These are phyloP conservation scores for Silurus lanzhouensis DNA, from an alignment of 2,797 vertebrate species.

Conservation along the genomic window DNA sequence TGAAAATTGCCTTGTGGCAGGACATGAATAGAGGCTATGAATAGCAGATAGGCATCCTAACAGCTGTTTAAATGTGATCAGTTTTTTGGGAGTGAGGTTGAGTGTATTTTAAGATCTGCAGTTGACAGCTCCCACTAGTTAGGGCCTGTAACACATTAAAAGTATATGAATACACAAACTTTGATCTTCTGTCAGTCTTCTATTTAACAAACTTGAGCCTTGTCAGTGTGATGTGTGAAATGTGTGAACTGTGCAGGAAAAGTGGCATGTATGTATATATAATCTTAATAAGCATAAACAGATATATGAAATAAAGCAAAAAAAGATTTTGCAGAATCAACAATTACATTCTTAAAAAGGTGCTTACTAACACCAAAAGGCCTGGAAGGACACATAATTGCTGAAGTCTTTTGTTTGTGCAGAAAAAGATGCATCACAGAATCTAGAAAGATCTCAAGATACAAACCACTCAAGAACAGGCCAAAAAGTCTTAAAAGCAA, in stretches of 20 bases:
- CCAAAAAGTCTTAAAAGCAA: too few relatives aligned
- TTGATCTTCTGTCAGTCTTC: not conserved
- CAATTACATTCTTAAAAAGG: too few relatives aligned
- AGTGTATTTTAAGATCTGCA: constrained; percentile 69
- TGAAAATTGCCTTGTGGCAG: constrained; percentile 60
- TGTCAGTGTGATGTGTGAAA: not conserved
- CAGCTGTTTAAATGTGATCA: constrained; percentile 44
- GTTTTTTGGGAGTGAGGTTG: constrained; percentile 22
- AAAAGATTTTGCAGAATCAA: too few relatives aligned
- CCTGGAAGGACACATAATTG: too few relatives aligned
- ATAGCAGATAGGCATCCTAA: constrained; percentile 60
- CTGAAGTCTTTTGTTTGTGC: too few relatives aligned
- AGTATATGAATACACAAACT: not conserved
- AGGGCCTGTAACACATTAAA: constrained; percentile 19
- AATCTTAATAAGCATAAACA: too few relatives aligned
- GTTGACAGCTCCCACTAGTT: constrained; percentile 44
- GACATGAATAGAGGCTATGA: constrained; percentile 64
- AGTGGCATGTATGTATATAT: not conserved
- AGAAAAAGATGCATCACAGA: too few relatives aligned
- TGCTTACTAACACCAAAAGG: too few relatives aligned
- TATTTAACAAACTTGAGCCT: not conserved
- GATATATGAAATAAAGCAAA: not conserved
- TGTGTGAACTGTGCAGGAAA: not conserved
- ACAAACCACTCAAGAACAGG: too few relatives aligned
- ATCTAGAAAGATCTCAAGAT: too few relatives aligned